phyloP scores from a whole-genome alignment of 2,113 vertebrate genomes.

The Salvator merianae region DNA sequence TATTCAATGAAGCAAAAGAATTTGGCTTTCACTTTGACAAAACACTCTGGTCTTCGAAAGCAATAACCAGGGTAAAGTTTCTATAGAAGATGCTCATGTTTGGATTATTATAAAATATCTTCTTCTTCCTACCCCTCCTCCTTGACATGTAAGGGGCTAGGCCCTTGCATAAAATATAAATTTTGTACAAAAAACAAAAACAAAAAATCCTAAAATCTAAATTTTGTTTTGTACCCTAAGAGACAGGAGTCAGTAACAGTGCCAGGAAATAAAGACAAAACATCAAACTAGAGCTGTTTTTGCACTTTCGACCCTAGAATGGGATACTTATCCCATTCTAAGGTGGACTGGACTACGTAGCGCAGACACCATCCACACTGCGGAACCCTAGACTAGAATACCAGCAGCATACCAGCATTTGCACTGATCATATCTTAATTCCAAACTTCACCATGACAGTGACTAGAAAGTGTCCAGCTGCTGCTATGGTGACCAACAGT shows the following conservation, averaged over 20 bases:
- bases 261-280: neutral
- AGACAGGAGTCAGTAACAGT: neutral
- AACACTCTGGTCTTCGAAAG: neutral
- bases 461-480: no score
- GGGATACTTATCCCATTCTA: no score
- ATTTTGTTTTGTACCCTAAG: neutral
- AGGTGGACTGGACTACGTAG: no score
- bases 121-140: no score
- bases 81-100: neutral
- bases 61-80: neutral
- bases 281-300: neutral
- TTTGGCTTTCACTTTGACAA: neutral
- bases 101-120: neutral
- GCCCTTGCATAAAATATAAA: neutral
- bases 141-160: neutral
- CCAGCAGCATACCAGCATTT: no score
- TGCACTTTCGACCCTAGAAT: no score
- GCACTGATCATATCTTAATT: no score
- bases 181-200: no score
- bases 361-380: no score
- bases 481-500: no score
- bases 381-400: no score
- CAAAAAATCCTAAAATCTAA: neutral
- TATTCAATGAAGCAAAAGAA: neutral
- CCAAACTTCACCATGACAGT: no score